phyloP scores from a whole-genome alignment of 2,113 vertebrate species.

The Garra rufa region DNA sequence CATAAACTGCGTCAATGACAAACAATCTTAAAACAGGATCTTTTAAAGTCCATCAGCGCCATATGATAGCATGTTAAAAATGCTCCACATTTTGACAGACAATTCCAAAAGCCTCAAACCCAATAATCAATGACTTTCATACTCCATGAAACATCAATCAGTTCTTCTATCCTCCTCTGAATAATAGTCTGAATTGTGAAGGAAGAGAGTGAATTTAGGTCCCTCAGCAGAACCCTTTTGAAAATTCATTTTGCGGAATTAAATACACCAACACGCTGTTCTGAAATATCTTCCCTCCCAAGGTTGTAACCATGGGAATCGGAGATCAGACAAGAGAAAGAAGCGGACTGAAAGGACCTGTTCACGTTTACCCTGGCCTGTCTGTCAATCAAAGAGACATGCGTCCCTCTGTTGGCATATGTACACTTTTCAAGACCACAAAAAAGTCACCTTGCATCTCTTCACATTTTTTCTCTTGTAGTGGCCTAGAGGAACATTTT shows the following conservation, averaged over 20 bases:
- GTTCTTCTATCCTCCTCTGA: neutral
- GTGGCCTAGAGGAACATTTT: neutral
- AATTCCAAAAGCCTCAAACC: neutral
- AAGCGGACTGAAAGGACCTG: slow-evolving; percentile 23
- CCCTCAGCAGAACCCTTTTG: slow-evolving; percentile 3
- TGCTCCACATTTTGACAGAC: slow-evolving; percentile 21
- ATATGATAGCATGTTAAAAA: slow-evolving; percentile 5
- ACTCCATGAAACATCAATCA: neutral
- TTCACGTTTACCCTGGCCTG: slow-evolving; percentile 17
- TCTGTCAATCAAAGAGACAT: slow-evolving; percentile 44
- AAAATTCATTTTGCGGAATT: slow-evolving; percentile 24
- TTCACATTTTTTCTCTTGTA: slow-evolving; percentile 14
- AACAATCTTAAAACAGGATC: neutral
- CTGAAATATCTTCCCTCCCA: neutral
- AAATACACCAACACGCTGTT: neutral
- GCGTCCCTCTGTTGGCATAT: slow-evolving; percentile 11
- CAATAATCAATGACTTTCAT: slow-evolving; percentile 22
- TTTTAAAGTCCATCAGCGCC: slow-evolving; percentile 24
- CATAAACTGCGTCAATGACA: slow-evolving; percentile 25
- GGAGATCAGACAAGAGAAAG: neutral
- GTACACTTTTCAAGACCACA: slow-evolving; percentile 14
- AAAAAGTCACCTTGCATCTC: slow-evolving; percentile 1
- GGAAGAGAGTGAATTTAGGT: slow-evolving; percentile 4
- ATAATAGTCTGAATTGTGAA: slow-evolving; percentile 9
- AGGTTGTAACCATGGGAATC: slow-evolving; percentile 15